Evolutionary conservation across 2,888 invertebrate species (phyloP).

Genomic region (Hololepta plana): DNA sequence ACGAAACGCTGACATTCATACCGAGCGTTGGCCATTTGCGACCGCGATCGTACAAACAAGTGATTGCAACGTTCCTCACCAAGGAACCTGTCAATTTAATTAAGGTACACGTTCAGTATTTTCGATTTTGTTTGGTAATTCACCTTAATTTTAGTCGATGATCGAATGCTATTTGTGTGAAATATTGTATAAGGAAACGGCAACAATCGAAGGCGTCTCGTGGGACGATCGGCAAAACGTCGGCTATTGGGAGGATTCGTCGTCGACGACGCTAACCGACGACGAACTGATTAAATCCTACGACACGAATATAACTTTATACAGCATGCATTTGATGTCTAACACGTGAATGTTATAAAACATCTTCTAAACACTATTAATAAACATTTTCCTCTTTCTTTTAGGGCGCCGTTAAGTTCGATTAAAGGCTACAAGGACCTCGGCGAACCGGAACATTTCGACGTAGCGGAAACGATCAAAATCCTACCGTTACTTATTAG

Average conservation of each 20-base stretch:
- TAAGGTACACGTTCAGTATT: conserved; percentile 15
- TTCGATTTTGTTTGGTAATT: not conserved
- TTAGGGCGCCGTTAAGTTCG: too few species aligned
- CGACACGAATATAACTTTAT: too few species aligned
- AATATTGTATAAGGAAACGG: conserved; percentile 16
- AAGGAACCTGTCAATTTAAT: conserved; percentile 20
- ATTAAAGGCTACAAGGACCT: conserved; percentile 16
- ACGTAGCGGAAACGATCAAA: conserved; percentile 16
- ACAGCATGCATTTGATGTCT: not conserved
- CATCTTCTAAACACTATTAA: not conserved
- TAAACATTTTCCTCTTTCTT: too few species aligned
- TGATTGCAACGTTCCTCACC: conserved; percentile 31
- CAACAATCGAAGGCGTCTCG: conserved; percentile 12
- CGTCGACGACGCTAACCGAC: not conserved
- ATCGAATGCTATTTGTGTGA: conserved; percentile 13
- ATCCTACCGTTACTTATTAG: conserved; percentile 31
- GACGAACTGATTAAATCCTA: conserved; percentile 1
- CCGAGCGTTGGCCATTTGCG: conserved; percentile 31
- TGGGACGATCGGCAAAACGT: conserved; percentile 29
- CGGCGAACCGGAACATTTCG: conserved; percentile 19
- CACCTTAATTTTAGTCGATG: conserved; percentile 12
- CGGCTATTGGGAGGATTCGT: conserved; percentile 17
- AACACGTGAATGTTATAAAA: not conserved
- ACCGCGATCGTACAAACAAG: conserved; percentile 27
- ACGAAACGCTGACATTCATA: conserved; percentile 25